Percentiles rank a stretch among this genome's conserved stretches.
phyloP scores from a whole-genome alignment of 2,113 vertebrate species.

The Acrocephalus kingi region DNA sequence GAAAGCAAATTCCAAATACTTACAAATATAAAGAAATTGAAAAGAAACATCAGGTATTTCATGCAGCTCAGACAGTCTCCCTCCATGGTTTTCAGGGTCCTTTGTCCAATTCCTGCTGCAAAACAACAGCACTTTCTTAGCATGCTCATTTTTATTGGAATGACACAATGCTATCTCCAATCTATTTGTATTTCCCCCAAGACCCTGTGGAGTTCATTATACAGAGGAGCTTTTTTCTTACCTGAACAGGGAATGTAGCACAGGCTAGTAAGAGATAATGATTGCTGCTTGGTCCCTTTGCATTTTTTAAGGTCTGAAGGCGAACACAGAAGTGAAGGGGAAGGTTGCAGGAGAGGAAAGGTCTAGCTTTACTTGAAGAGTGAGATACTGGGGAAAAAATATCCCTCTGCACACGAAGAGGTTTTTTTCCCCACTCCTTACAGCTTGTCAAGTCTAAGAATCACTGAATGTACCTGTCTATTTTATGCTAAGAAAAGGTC shows the following conservation, averaged over 20 bases:
- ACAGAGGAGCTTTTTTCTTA: neutral
- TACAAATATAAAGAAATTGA: conserved; percentile 97
- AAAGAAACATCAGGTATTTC: conserved; percentile 95
- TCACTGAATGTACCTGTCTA: neutral
- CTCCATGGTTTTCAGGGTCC: conserved; percentile 84
- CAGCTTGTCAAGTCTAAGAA: neutral
- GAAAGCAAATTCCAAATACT: conserved; percentile 70
- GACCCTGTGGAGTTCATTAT: neutral
- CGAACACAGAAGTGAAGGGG: neutral
- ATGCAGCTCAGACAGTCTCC: conserved; percentile 92
- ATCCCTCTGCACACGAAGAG: neutral
- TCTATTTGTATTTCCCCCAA: neutral
- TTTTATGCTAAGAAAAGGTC: neutral
- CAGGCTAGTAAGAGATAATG: neutral
- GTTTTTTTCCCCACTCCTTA: neutral
- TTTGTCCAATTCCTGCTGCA: conserved; percentile 78
- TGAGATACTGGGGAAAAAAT: neutral
- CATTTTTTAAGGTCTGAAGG: neutral
- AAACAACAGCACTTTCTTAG: conserved; percentile 41
- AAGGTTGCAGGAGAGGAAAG: neutral
- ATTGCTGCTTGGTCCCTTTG: neutral
- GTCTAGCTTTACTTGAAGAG: neutral
- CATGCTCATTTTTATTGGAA: neutral
- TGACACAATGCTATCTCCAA: neutral
- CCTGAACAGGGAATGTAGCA: neutral